Evolutionary conservation across 2,888 invertebrate genomes (phyloP).

Genomic region (Andrena camellia): DNA sequence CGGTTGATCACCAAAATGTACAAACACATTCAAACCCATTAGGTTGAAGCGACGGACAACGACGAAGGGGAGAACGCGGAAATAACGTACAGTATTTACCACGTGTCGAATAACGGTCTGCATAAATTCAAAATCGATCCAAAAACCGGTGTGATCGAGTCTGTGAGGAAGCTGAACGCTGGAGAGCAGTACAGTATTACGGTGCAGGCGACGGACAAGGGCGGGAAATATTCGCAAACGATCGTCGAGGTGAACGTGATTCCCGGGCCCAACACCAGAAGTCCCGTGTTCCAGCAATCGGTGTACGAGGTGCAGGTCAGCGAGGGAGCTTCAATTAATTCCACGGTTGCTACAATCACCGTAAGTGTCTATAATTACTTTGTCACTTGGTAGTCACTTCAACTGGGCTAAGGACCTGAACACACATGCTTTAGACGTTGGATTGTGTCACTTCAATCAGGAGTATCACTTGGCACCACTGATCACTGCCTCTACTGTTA

Average conservation of each 20-base stretch:
- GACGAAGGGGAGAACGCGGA: slow-evolving; percentile 94
- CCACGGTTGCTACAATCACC: slow-evolving; percentile 92
- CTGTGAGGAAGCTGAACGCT: slow-evolving; percentile 92
- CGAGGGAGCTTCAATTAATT: slow-evolving; percentile 95
- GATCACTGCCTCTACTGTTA: too few relatives aligned
- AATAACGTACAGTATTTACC: slow-evolving; percentile 93
- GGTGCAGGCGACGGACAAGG: slow-evolving; percentile 92
- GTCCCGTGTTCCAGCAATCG: slow-evolving; percentile 93
- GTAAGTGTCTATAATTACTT: slow-evolving; percentile 84
- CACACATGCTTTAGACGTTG: not conserved
- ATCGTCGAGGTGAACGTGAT: slow-evolving; percentile 94
- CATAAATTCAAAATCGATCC: slow-evolving; percentile 94
- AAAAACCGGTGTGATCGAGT: slow-evolving; percentile 91
- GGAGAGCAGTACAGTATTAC: slow-evolving; percentile 96
- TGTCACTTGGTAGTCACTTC: slow-evolving; percentile 5
- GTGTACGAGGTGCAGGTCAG: slow-evolving; percentile 95
- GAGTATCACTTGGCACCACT: not conserved
- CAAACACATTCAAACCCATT: not conserved
- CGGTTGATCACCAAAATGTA: not conserved
- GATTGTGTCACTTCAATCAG: not conserved
- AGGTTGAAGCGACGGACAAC: slow-evolving; percentile 93
- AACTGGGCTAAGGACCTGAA: not conserved
- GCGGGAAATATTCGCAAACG: slow-evolving; percentile 93
- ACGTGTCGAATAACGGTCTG: slow-evolving; percentile 95
- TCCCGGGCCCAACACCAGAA: slow-evolving; percentile 93